phyloP scores from a whole-genome alignment of 2,797 vertebrate genomes.

The Lutjanus campechanus region DNA sequence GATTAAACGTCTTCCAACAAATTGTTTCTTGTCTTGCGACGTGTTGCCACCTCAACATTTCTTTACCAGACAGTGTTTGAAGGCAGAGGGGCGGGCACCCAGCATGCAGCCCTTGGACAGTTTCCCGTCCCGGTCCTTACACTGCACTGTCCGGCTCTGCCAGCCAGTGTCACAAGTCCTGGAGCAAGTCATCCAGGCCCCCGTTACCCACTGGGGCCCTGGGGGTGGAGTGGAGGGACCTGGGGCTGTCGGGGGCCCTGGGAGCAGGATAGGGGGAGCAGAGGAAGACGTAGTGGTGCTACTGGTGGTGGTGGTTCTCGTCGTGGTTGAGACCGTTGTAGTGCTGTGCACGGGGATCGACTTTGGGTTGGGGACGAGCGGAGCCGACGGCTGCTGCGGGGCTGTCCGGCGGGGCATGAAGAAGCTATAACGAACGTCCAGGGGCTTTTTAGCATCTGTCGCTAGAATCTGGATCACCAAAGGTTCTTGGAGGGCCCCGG shows the following conservation, averaged over 20 bases:
- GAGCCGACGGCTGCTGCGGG: conserved; percentile 50
- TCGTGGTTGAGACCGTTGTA: conserved; percentile 27
- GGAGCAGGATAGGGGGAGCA: conserved; percentile 26
- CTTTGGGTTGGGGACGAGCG: conserved; percentile 48
- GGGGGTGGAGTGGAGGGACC: conserved; percentile 51
- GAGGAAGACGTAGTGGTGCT: conserved; percentile 55
- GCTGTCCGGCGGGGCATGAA: conserved; percentile 88
- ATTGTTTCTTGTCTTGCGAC: not conserved
- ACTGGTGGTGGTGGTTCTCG: conserved; percentile 13
- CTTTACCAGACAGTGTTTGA: conserved; percentile 95
- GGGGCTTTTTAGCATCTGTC: conserved; percentile 91
- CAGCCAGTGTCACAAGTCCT: conserved; percentile 97
- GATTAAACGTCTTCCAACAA: conserved; percentile 1
- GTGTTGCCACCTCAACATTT: conserved; percentile 88
- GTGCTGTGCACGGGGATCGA: conserved; percentile 28
- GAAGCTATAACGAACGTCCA: conserved; percentile 98
- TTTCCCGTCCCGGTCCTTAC: conserved; percentile 92
- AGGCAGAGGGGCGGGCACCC: conserved; percentile 91
- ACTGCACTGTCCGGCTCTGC: conserved; percentile 98
- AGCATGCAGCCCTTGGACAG: conserved; percentile 92
- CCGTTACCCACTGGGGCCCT: conserved; percentile 92
- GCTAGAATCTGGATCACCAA: conserved; percentile 94
- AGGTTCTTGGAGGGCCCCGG: conserved; percentile 90
- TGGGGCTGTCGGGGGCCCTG: conserved; percentile 73
- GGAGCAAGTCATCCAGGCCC: conserved; percentile 94